A percentile compares a stretch with the other conserved stretches of the same genome.
These are phyloP conservation scores for Charadrius vociferus DNA, from an alignment of 2,113 vertebrate species.

Conservation along the genomic window DNA sequence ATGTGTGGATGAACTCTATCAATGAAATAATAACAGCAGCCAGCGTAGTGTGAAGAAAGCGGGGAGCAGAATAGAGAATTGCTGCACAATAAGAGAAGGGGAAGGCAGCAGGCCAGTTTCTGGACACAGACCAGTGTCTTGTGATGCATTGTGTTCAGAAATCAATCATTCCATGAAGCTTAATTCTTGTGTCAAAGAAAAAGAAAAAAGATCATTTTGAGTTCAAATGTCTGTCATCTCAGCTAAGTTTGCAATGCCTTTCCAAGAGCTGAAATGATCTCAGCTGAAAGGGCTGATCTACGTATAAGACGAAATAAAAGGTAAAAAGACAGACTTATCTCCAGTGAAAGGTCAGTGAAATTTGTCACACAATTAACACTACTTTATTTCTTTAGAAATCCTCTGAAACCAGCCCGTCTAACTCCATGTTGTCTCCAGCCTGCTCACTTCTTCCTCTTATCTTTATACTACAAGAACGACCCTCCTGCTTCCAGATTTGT, in stretches of 20 bases:
- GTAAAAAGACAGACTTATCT: not conserved
- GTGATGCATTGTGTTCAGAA: constrained; percentile 11
- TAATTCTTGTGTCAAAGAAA: not conserved
- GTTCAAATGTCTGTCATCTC: constrained; percentile 18
- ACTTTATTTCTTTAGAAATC: not conserved
- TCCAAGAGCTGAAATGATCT: not conserved
- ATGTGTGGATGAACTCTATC: not conserved
- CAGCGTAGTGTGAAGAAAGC: not conserved
- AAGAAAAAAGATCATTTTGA: not conserved
- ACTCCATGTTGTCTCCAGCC: not conserved
- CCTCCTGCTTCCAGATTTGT: not conserved
- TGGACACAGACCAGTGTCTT: constrained; percentile 18
- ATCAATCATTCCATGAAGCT: constrained; percentile 16
- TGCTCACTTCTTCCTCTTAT: not conserved
- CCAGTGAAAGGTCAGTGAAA: not conserved
- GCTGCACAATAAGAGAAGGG: not conserved
- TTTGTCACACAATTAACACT: not conserved
- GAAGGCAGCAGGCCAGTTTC: constrained; percentile 13
- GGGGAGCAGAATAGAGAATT: not conserved
- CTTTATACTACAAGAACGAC: not conserved
- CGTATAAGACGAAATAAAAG: constrained; percentile 4
- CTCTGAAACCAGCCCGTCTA: not conserved
- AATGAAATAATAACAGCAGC: constrained; percentile 13
- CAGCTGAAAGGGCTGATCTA: not conserved
- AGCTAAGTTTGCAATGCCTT: not conserved